These are phyloP conservation scores for Anarhynchus alexandrinus DNA, from an alignment of 2,113 vertebrate species.

Conservation along the genomic window DNA sequence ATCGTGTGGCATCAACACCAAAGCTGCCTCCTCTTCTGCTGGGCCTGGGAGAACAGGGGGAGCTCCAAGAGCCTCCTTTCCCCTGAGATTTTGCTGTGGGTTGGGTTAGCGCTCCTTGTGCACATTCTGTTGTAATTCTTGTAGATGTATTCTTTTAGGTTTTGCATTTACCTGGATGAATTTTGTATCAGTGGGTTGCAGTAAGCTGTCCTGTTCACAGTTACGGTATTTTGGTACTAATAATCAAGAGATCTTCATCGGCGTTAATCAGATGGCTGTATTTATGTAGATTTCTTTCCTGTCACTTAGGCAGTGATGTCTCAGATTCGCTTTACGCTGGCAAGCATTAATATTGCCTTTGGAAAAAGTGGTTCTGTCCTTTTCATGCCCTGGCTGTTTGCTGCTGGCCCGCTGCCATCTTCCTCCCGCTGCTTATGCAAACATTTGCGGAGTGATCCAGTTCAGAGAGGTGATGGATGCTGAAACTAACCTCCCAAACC, in stretches of 20 bases:
- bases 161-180: background rate
- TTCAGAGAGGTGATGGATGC: background rate
- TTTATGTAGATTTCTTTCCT: background rate
- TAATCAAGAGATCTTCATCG: background rate
- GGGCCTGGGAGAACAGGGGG: background rate
- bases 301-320: background rate
- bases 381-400: background rate
- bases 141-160: background rate
- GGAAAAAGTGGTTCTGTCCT: background rate
- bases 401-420: conserved; percentile 35
- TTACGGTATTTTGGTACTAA: background rate
- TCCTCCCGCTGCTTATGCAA: conserved; percentile 21
- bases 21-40: background rate
- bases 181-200: background rate
- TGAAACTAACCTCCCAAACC: background rate
- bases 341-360: background rate
- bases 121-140: fast-evolving
- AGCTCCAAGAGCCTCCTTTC: fast-evolving
- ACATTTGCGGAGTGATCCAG: conserved; percentile 3
- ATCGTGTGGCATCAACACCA: fast-evolving
- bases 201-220: background rate
- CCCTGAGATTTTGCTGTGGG: background rate
- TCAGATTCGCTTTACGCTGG: background rate
- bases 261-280: background rate
- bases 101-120: background rate